Percentiles rank a stretch among this genome's conserved stretches.
These are phyloP conservation scores for Cavia aperea DNA, from an alignment of 2,113 vertebrate genomes.

Conservation along the genomic window DNA sequence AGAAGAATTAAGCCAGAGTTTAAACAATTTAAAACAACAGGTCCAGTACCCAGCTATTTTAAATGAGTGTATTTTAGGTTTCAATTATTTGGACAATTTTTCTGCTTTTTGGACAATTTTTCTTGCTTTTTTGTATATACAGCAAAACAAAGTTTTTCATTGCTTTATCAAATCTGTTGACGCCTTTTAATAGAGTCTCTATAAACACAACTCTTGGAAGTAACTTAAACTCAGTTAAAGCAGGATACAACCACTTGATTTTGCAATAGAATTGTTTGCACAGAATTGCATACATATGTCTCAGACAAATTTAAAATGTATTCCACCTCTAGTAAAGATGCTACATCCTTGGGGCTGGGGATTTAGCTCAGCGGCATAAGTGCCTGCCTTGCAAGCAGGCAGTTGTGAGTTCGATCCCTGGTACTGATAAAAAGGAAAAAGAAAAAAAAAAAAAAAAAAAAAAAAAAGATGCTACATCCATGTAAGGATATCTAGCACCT, in stretches of 20 bases:
- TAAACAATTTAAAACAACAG: too few relatives aligned
- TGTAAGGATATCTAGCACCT: background rate
- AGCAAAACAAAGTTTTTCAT: background rate
- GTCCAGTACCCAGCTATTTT: background rate
- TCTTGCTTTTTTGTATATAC: background rate
- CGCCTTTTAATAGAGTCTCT: background rate
- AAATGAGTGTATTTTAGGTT: background rate
- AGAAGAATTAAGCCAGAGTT: background rate
- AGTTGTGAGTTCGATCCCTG: too few relatives aligned
- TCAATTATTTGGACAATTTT: conserved; percentile 4
- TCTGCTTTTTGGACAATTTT: background rate
- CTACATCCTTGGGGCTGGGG: background rate
- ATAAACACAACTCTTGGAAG: background rate
- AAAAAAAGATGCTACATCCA: background rate
- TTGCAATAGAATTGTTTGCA: conserved; percentile 10
- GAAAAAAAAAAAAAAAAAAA: too few relatives aligned
- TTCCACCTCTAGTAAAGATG: background rate
- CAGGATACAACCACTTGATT: background rate
- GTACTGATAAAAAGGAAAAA: too few relatives aligned
- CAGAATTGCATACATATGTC: background rate
- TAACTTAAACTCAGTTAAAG: background rate
- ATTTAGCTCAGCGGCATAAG: too few relatives aligned
- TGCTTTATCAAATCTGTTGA: background rate
- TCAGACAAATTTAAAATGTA: background rate
- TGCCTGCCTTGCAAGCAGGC: too few relatives aligned